Conservation (phyloP, 2,888 invertebrate species). For the Meliscaeva auricollis region DNA sequence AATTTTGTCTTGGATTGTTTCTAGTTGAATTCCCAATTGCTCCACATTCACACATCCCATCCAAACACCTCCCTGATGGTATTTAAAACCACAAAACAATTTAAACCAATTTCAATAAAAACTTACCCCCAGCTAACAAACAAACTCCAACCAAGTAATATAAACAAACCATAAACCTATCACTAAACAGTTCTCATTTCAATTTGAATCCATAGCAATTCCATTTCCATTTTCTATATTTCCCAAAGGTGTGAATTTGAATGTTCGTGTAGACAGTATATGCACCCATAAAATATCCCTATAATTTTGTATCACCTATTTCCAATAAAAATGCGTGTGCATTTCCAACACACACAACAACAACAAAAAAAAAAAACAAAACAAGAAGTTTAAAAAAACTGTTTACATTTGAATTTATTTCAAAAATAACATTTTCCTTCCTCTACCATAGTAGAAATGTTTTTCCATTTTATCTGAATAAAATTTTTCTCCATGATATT, state of each 20-base stretch:
- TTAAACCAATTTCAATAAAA: conserved; percentile 63
- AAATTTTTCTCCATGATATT: background rate
- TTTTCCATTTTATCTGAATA: no score
- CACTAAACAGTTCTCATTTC: conserved; percentile 67
- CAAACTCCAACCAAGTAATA: conserved; percentile 65
- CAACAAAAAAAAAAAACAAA: background rate
- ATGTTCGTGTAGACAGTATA: background rate
- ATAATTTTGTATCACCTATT: conserved; percentile 49
- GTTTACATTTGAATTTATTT: conserved; percentile 60
- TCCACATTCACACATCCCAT: background rate
- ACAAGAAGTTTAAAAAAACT: conserved; percentile 1
- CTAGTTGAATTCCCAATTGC: background rate
- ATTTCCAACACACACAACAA: no score
- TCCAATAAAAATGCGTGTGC: conserved; percentile 46
- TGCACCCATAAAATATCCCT: conserved; percentile 2
- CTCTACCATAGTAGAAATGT: background rate
- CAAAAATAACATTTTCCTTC: conserved; percentile 41
- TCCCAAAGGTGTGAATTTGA: conserved; percentile 62
- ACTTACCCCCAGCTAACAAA: conserved; percentile 75
- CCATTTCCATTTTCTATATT: conserved; percentile 2
- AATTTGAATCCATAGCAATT: conserved; percentile 31
- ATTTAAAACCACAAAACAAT: conserved; percentile 51
- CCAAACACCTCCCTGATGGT: background rate
- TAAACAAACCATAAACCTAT: conserved; percentile 74
- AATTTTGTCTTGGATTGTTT: no score